Base-by-base conservation (phyloP, 2,113 vertebrate genomes). In the Cyprinodon variegatus region DNA sequence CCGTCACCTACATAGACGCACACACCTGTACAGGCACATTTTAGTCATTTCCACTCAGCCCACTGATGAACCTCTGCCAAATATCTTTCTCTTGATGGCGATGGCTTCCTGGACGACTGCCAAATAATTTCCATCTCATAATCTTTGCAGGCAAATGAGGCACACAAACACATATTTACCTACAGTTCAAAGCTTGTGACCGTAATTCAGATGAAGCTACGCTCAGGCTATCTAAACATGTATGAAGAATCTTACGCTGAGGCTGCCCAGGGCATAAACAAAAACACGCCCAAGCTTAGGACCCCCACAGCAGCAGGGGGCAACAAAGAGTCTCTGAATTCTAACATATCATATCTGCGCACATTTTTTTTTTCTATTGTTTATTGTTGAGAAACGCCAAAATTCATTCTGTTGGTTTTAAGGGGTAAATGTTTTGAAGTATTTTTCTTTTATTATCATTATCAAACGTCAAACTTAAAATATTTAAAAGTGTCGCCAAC, bases 91-190 rank as follows among this genome's bases (percentile, higher is more conserved):
- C 89, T 85, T 89, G 90, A 90, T 88, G 86, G 89, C 74, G 88
- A 88, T 88, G 85, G 88, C 62, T 89, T 88, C 79, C 83, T 92
- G 90, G 90, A 84, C 0, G 74, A 71, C 78, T 64, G 90, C 92
- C 92, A 92, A 78, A 90, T 91, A 79, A 93, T 93, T 93, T 93
- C 92, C 91, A 93, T 92, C 91, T 92, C 86, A 91, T 93, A 92
- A 92, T 93, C 92, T 92, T 87, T 80, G 85, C 86, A 78, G 76
- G 89, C 68, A 79, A 88, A 85, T 79, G 82, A 77, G 82, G 84
- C 89, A 89, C 86, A 90, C 90, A 93, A 90, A 92, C 79, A 87
- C 90, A 89, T 90, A 90, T 92, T 90, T 93, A 93, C 92, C 91
- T 90, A 88, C 83, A 90, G 91, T 90, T 92, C 92, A 92, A 88